Conservation (phyloP, 2,113 vertebrate genomes). For the Melanostigma gelatinosum region DNA sequence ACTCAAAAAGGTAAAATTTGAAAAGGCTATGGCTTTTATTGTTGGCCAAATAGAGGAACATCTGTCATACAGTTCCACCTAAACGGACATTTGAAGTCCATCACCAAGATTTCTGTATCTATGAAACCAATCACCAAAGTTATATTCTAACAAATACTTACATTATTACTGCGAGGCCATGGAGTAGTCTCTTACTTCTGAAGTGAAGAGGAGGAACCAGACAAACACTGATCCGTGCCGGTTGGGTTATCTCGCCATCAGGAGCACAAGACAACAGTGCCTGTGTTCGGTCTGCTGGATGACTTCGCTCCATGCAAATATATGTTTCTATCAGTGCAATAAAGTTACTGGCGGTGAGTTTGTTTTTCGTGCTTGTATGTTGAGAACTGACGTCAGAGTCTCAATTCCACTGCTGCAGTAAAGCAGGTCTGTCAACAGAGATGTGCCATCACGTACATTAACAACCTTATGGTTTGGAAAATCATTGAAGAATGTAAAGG, state of each 20-base stretch:
- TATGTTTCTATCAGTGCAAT: not conserved
- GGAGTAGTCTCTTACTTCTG: not conserved
- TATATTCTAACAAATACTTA: not conserved
- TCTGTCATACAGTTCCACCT: not conserved
- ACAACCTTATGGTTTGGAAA: not conserved
- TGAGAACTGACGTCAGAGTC: not conserved
- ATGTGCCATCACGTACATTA: not conserved
- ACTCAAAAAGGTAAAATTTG: not conserved
- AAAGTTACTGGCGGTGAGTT: not conserved
- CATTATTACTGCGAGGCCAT: not conserved
- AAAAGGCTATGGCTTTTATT: not conserved
- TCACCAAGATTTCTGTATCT: not conserved
- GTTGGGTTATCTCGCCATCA: not conserved
- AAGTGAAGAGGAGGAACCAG: not conserved
- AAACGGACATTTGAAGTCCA: not conserved
- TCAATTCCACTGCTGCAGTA: not conserved
- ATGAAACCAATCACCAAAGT: not conserved
- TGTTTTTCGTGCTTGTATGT: not conserved
- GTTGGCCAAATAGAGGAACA: not conserved
- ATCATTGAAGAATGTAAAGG: not conserved
- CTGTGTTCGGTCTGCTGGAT: not conserved
- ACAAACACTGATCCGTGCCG: not conserved
- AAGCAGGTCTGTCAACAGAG: not conserved
- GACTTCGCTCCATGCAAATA: constrained; percentile 48
- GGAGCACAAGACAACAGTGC: not conserved